A percentile compares a stretch with the other conserved stretches of the same genome.
Conservation (phyloP, 2,888 invertebrate genomes). For the Xanthia togata region DNA sequence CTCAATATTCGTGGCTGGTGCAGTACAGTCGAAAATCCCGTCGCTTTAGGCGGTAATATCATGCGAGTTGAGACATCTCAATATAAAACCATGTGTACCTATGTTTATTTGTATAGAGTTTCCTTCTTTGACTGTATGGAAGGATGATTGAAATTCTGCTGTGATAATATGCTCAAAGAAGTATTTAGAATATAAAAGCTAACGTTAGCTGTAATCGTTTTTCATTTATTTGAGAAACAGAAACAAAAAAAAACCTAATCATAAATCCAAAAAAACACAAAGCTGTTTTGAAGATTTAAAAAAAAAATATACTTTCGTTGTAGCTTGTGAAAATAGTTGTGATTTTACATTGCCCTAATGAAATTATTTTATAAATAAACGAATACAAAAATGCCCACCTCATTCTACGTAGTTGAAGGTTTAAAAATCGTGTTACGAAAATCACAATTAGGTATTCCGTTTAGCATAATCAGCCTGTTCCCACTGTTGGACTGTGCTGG, state of each 20-base stretch:
- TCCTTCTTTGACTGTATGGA: slow-evolving; percentile 10
- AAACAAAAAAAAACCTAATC: not conserved
- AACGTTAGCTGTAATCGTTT: too few relatives aligned
- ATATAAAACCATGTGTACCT: slow-evolving; percentile 51
- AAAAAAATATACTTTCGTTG: not conserved
- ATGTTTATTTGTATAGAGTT: slow-evolving; percentile 36
- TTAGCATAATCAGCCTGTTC: too few relatives aligned
- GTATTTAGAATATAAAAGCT: not conserved
- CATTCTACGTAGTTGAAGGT: not conserved
- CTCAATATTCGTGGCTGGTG: slow-evolving; percentile 46
- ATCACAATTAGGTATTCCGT: not conserved
- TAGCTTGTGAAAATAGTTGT: not conserved
- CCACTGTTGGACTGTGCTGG: too few relatives aligned
- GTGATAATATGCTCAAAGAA: not conserved
- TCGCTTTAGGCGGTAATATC: slow-evolving; percentile 56
- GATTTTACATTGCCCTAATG: not conserved
- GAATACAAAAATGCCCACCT: not conserved
- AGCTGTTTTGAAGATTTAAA: not conserved
- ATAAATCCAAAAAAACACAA: not conserved
- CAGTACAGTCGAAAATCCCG: slow-evolving; percentile 25
- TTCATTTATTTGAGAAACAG: not conserved
- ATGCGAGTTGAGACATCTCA: slow-evolving; percentile 38
- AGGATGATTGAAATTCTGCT: not conserved
- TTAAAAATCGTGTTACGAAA: not conserved
- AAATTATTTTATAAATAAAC: not conserved